Evolutionary conservation across 2,113 vertebrate species (phyloP).

Genomic region (Probosciger aterrimus): DNA sequence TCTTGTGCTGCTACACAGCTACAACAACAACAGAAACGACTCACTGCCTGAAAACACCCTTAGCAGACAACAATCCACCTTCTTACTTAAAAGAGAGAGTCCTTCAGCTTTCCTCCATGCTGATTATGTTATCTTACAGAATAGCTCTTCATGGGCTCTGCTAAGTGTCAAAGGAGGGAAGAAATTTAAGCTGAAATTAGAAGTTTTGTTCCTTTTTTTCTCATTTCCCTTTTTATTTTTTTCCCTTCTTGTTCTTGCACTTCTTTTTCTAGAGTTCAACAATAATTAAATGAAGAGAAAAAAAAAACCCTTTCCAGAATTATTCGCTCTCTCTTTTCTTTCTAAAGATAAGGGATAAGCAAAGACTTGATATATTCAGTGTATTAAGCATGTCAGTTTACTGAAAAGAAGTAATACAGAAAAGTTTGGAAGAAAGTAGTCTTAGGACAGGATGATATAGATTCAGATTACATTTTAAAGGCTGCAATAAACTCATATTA

Average conservation of each 20-base stretch:
- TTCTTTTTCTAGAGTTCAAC: not conserved
- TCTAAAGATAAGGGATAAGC: not conserved
- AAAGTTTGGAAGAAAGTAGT: not conserved
- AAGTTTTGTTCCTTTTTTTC: not conserved
- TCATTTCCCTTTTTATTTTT: not conserved
- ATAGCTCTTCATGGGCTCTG: not conserved
- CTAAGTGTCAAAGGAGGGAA: not conserved
- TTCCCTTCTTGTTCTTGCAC: not conserved
- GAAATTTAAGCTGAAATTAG: not conserved
- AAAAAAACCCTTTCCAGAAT: not conserved
- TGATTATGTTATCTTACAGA: not conserved
- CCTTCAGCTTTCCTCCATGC: not conserved
- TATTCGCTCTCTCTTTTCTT: not conserved
- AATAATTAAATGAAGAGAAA: not conserved
- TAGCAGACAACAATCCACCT: not conserved
- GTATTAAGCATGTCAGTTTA: not conserved
- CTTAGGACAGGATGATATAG: not conserved
- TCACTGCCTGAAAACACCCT: not conserved
- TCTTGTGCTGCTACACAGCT: slow-evolving; percentile 64
- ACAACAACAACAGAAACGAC: slow-evolving; percentile 42
- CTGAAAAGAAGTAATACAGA: not conserved
- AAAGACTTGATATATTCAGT: not conserved
- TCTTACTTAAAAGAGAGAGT: not conserved
- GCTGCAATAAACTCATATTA: not conserved
- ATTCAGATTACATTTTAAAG: not conserved